Evolutionary conservation across 2,113 vertebrate genomes (phyloP), one percentile per base, ranked within the genome.

Genomic region (Platichthys flesus): DNA sequence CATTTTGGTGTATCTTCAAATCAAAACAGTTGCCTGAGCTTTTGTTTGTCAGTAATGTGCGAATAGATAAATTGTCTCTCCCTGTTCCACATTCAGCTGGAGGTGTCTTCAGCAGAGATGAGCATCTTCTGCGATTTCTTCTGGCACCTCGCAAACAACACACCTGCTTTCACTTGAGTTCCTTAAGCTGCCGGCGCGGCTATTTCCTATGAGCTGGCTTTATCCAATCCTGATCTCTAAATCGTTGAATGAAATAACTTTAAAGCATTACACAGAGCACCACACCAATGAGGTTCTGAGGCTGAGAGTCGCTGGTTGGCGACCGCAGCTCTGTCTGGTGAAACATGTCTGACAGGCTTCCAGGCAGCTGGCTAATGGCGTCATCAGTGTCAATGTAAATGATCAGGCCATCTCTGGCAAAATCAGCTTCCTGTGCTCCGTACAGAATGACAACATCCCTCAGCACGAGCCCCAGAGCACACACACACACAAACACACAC

Each of bases 371-470:
- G 89, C 80, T 91, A 91, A 93, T 86, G 70, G 76, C 83, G 23
- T 84, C 88, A 92, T 93, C 90, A 92, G 88, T 89, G 89, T 91
- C 90, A 89, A 37, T 76, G 82, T 90, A 89, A 91, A 80, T 85
- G 88, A 91, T 89, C 82, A 80, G 85, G 57, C 70, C 75, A 81
- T 82, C 75, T 79, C 79, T 42, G 75, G 78, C 79, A 85, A 79
- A 85, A 85, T 55, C 70, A 84, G 82, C 82, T 89, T 76, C 56
- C 45, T 70, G 64, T 74, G 67, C 57, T 70, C 63, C 16, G 28
- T 52, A 54, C 76, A 63, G 69, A 85, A 76, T 81, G 73, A 67
- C 76, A 78, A 60, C 78, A 90, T 90, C 79, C 75, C 52, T 91
- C 89, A 89, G 78, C 63, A 16, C 59, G 63, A 82, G 72, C 69